Base-by-base conservation (phyloP, 2,888 invertebrate genomes). In the Iphiclides podalirius region DNA sequence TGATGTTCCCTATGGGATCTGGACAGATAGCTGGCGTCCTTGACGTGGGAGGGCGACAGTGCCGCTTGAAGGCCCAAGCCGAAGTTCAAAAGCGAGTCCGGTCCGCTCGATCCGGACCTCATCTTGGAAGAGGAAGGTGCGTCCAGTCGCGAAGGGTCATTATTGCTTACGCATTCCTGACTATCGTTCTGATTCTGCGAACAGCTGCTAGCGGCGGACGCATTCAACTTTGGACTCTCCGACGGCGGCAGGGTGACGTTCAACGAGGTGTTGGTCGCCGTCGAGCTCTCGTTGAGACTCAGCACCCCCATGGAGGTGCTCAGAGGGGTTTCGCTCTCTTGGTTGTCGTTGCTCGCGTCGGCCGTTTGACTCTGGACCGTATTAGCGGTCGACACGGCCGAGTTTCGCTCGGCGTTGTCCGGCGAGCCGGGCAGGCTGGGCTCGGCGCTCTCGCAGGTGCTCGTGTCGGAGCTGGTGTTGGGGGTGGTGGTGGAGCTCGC, bases 371-470 rank as follows among this genome's bases (percentile, higher is more conserved):
- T 72, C 36, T 65, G 70, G 35, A 60, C 57, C 50, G 66, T 65
- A 33, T 63, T 64, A 0, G 54, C 44, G 0, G 59, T 57, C 6
- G 61, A 50, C 17, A 72, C 65, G 11, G 77, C 70, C 4, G 72
- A 56, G 41, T 74, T 78, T 55, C 72, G 60, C 1, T 78, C 75
- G n/a, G 74, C 70, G 17, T 77, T 76, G 12, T 87, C 92, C 0
- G 92, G 92, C 0, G 92, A 92, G 37, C 92, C 91, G 0, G 95
- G 95, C 47, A 94, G 91, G 56, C 93, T 93, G 0, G 94, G 93
- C 20, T 94, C 92, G 4, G 93, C 93, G 66, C 93, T 93, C 34
- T 85, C 87, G 13, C 94, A 93, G 15, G 93, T 93, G 63, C 93
- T 94, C 0, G 93, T 92, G 53, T 92, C 91, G 0, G 93, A 93